Evolutionary conservation across 2,113 vertebrate species (phyloP).

Genomic region (Saccopteryx leptura): DNA sequence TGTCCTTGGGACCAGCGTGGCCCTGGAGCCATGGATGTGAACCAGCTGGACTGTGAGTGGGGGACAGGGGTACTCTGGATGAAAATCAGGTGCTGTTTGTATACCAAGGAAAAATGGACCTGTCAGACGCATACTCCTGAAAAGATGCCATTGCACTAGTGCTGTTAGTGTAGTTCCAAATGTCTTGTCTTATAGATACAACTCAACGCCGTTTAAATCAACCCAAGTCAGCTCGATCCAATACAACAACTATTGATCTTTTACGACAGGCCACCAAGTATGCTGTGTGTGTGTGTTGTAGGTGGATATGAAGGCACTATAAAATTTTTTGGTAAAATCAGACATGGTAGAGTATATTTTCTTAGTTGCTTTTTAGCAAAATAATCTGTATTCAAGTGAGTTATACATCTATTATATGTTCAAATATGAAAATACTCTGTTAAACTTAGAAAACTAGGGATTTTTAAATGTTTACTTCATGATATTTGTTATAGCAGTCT

Average conservation of each 20-base stretch:
- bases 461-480: not conserved
- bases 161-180: not conserved
- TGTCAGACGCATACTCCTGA: not conserved
- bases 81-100: not conserved
- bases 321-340: not conserved
- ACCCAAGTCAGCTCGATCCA: not conserved
- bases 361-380: constrained; percentile 38
- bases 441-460: not conserved
- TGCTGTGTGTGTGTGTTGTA: not conserved
- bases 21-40: not conserved
- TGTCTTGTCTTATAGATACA: not conserved
- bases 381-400: not conserved
- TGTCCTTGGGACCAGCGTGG: not conserved
- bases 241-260: too few relatives aligned
- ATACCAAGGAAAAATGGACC: not conserved
- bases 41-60: not conserved
- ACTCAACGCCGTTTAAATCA: not conserved
- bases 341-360: not conserved
- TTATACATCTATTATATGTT: not conserved
- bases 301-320: not conserved
- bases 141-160: not conserved
- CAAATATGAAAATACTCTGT: not conserved
- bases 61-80: not conserved
- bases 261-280: not conserved
- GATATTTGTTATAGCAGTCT: not conserved